Base-by-base conservation (phyloP, 2,888 invertebrate species). In the Sesamia inferens region DNA sequence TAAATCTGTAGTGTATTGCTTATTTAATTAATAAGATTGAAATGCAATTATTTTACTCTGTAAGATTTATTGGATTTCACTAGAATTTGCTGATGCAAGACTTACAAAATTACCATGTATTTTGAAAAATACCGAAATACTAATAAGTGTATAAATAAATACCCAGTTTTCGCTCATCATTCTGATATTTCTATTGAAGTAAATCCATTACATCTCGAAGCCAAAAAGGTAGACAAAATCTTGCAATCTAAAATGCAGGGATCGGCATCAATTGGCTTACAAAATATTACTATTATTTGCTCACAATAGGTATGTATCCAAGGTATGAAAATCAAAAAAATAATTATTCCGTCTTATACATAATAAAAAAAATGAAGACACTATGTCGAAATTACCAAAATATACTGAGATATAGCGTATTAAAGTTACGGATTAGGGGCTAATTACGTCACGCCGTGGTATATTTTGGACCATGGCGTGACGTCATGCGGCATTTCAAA, bases 11-110 rank as follows among this genome's bases (percentile, higher is more conserved):
- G n/a, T 69, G 71, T 16, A 75, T 71, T 70, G 61, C 59, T 51
- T 75, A 51, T 71, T 42, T 76, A 75, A 79, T 71, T 31, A 71
- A 81, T 31, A 31, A 2, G 31, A 31, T 81, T 74, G 74, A 82
- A 78, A 42, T 68, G 24, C 51, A 51, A 62, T 59, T 31, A 71
- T 76, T 81, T 76, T 24, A 67, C 71, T 65, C 47, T 24, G 16
- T 57, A 39, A 42, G 19, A n/a, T n/a, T n/a, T 31, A 11, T 10
- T 39, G 42, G n/a, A n/a, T 64, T 51, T 62, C 31, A 2, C 31
- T 31, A 31, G 31, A 31, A 3, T 31, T 31, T 31, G 31, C 1
- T 31, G 1, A 31, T 31, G 31, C 31, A 31, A 31, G 31, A 31
- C 31, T 31, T 3, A 31, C 6, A n/a, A 64, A 70, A 71, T 48